A percentile compares a stretch with the other conserved stretches of the same genome.
Evolutionary conservation across 1,140 invertebrate genomes (phyloP).

Genomic region (Macrosteles quadrilineatus): DNA sequence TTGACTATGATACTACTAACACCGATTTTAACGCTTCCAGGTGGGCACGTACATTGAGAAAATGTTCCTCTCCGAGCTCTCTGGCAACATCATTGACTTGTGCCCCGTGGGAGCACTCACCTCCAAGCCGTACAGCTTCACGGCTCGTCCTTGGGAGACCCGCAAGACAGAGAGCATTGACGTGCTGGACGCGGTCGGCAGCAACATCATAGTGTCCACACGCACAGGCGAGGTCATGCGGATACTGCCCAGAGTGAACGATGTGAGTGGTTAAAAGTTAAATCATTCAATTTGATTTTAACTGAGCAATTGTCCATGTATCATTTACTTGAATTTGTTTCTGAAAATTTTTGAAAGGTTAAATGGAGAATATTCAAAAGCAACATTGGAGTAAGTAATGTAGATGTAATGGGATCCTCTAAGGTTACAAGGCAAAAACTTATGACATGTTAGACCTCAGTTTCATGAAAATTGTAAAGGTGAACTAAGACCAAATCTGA

Average conservation of each 20-base stretch:
- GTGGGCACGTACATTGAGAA: constrained; percentile 99
- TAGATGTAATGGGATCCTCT: too few species aligned
- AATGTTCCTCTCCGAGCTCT: constrained; percentile 95
- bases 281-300: too few species aligned
- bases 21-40: constrained; percentile 50
- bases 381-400: too few species aligned
- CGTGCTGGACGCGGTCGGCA: constrained; percentile 92
- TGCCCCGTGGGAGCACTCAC: constrained; percentile 99
- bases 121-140: constrained; percentile 96
- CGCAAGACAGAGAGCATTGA: constrained; percentile 95
- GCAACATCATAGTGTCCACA: constrained; percentile 94
- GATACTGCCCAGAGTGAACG: constrained; percentile 93
- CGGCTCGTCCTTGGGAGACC: constrained; percentile 88
- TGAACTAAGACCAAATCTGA: too few species aligned
- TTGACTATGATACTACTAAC: too few species aligned
- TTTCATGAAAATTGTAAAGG: too few species aligned
- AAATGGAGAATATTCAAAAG: too few species aligned
- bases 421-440: too few species aligned
- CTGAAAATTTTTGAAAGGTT: too few species aligned
- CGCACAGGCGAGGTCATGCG: constrained; percentile 95
- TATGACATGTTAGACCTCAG: too few species aligned
- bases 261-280: constrained; percentile 63
- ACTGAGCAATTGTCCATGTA: too few species aligned
- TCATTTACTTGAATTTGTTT: too few species aligned
- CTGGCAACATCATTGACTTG: constrained; percentile 98